Base-by-base conservation (phyloP, 2,888 invertebrate species). In the Cerceris ruficornis region DNA sequence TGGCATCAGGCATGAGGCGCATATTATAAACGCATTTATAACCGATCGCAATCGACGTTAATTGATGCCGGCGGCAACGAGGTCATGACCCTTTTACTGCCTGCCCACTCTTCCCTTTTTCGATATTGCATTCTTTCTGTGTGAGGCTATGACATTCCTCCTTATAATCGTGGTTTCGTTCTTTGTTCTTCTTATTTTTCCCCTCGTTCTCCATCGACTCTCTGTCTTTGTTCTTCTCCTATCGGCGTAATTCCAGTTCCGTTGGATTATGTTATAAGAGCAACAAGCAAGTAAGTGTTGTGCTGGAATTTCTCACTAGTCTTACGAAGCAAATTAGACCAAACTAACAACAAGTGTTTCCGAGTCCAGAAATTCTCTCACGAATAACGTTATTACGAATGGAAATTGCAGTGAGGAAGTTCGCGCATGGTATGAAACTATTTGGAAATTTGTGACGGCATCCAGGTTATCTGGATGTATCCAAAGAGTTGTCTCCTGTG, bases 21-120 rank as follows among this genome's bases (percentile, higher is more conserved):
- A 81, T 84, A 86, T 87, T 79, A 85, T 75, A 80, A 86, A 86
- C 80, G 83, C 80, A 83, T 82, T 87, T 81, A 85, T 77, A 81
- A 85, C 78, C 70, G 82, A 88, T 88, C 78, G 82, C 80, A 80
- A 88, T 87, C 85, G 78, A 84, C 74, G 79, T 85, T 89, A 87
- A 89, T 89, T 87, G 82, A 78, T 50, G 59, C 55, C 59, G 17
- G 8, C 39, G 62, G 75, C 76, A 64, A 66, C 52, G 50, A 66
- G 65, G 43, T 69, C 77, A 49, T 11, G 41, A 49, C 46, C 46
- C 52, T 41, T 66, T 52, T 69, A 49, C n/a, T 14, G 55, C 65
- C 50, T 42, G 50, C 59, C 50, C 39, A 59, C 42, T 65, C 42
- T 6, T 42, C 65, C 39, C 59, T 14, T 13, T 41, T 49, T 59